Evolutionary conservation across 2,797 vertebrate genomes (phyloP).

Genomic region (Apogon hyalosoma): DNA sequence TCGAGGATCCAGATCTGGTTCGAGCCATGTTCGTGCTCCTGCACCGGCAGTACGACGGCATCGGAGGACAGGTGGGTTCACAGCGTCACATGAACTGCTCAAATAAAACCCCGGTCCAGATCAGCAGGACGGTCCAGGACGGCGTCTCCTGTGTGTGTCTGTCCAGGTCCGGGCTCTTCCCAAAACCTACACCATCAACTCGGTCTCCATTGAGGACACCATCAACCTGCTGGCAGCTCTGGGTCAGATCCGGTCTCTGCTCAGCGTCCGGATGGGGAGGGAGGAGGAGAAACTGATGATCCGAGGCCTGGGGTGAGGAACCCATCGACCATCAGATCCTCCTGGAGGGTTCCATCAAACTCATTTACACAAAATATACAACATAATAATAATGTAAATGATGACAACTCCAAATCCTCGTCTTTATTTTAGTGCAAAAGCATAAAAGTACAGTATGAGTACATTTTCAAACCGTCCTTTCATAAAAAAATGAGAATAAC

Average conservation of each 20-base stretch:
- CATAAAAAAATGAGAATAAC: too few relatives aligned
- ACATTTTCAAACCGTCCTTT: too few relatives aligned
- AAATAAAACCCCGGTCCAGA: too few relatives aligned
- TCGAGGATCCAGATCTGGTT: constrained; percentile 95
- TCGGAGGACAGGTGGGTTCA: constrained; percentile 86
- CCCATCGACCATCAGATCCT: not conserved
- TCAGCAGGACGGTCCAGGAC: too few relatives aligned
- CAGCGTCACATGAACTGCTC: constrained; percentile 1
- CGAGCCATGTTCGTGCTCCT: constrained; percentile 95
- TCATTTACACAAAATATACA: too few relatives aligned
- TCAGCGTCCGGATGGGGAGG: constrained; percentile 95
- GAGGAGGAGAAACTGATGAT: constrained; percentile 99
- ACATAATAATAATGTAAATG: too few relatives aligned
- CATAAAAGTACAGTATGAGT: too few relatives aligned
- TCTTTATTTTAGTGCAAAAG: too few relatives aligned
- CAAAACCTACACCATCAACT: constrained; percentile 96
- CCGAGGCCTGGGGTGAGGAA: constrained; percentile 90
- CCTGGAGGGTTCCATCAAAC: not conserved
- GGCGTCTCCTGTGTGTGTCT: not conserved
- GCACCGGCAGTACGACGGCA: constrained; percentile 94
- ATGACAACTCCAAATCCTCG: too few relatives aligned
- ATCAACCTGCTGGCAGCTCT: constrained; percentile 94
- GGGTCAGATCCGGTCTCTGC: constrained; percentile 94
- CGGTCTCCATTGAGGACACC: constrained; percentile 94
- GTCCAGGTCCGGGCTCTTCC: constrained; percentile 89